Conservation (phyloP, 2,113 vertebrate species). For the Pelmatolapia mariae region DNA sequence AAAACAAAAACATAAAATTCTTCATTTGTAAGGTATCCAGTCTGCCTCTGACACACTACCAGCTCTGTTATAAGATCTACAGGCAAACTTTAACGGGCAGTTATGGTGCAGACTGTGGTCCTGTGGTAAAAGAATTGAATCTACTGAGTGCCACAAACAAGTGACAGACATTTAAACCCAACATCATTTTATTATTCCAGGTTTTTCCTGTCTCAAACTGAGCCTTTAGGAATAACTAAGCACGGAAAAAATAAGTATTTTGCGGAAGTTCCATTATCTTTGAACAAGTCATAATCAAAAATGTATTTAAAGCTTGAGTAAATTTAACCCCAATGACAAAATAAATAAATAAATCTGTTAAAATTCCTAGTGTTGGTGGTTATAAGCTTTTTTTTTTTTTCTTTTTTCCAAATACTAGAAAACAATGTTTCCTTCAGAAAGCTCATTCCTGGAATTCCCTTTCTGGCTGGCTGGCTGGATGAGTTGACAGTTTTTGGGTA, state of each 20-base stretch:
- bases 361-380: background rate
- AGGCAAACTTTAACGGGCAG: background rate
- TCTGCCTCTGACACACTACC: background rate
- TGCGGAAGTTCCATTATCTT: background rate
- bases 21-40: background rate
- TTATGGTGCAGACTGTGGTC: background rate
- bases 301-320: background rate
- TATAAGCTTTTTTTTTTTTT: background rate
- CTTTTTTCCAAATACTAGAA: background rate
- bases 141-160: background rate
- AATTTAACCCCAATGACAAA: background rate
- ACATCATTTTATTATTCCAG: background rate
- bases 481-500: background rate
- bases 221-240: background rate
- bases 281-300: background rate
- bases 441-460: conserved; percentile 52
- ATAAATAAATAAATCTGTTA: background rate
- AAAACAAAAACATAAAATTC: background rate
- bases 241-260: background rate
- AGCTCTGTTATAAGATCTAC: background rate
- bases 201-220: background rate
- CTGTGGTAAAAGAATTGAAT: background rate
- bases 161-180: background rate
- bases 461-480: background rate
- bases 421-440: background rate